Conservation (phyloP, 2,888 invertebrate species). For the Rotaria socialis region DNA sequence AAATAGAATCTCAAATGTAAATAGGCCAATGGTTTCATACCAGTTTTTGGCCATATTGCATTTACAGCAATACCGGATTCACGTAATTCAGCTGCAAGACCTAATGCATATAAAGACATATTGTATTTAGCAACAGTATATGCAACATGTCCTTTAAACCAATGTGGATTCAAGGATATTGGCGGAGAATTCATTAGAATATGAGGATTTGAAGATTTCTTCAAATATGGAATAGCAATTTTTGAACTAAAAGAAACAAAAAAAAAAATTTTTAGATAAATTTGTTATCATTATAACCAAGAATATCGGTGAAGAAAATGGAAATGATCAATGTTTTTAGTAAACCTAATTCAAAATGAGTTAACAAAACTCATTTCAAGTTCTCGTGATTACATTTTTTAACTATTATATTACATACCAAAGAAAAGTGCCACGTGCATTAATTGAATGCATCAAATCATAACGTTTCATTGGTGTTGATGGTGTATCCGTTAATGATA, state of each 20-base stretch:
- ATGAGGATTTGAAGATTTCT: constrained; percentile 81
- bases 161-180: constrained; percentile 76
- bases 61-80: constrained; percentile 80
- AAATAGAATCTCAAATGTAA: constrained; percentile 43
- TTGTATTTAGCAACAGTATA: constrained; percentile 98
- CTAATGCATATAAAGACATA: constrained; percentile 95
- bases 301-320: no score
- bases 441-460: constrained; percentile 89
- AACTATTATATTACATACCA: constrained; percentile 65
- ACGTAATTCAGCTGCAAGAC: constrained; percentile 89
- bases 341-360: no score
- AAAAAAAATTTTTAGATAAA: neutral
- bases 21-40: constrained; percentile 61
- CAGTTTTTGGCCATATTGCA: constrained; percentile 87
- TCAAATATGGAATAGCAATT: constrained; percentile 77
- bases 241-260: constrained; percentile 70
- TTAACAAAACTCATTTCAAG: no score
- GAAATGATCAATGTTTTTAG: no score
- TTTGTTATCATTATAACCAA: no score
- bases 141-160: constrained; percentile 89
- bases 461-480: constrained; percentile 89
- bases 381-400: no score
- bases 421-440: constrained; percentile 87
- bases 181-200: constrained; percentile 92
- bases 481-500: constrained; percentile 70